Percentiles rank a stretch among this genome's conserved stretches.
Conservation (phyloP, 1,140 invertebrate species). For the Pseudomyrmex sp. region DNA sequence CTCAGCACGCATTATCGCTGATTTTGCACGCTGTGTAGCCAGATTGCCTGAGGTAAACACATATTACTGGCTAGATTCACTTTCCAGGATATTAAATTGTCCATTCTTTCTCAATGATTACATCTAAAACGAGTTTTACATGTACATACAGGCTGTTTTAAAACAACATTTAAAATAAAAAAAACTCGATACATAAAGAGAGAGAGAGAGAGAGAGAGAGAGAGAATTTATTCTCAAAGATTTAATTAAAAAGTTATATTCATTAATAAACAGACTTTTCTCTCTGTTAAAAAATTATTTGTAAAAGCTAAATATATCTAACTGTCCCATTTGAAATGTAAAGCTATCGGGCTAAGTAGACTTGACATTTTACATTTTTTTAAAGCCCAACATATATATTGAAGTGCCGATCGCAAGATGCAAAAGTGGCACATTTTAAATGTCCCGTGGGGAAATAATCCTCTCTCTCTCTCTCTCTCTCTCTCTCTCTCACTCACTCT, state of each 20-base stretch:
- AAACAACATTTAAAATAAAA: not conserved
- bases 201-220: no score
- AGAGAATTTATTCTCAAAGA: not conserved
- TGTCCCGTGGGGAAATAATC: conserved; percentile 35
- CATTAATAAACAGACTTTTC: not conserved
- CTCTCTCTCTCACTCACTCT: not conserved
- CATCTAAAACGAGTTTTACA: conserved; percentile 1
- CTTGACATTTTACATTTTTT: conserved; percentile 26
- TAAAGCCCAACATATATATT: conserved; percentile 11
- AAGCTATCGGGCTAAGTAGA: conserved; percentile 14
- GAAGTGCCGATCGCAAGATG: conserved; percentile 36
- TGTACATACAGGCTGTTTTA: not conserved
- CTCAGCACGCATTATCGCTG: conserved; percentile 21
- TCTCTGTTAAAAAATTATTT: conserved; percentile 2
- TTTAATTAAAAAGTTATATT: conserved; percentile 7
- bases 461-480: not conserved
- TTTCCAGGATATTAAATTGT: conserved; percentile 41
- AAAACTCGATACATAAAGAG: not conserved
- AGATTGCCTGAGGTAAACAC: conserved; percentile 12
- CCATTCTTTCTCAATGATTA: not conserved
- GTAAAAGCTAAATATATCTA: not conserved
- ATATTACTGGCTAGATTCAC: conserved; percentile 12
- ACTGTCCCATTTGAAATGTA: conserved; percentile 4
- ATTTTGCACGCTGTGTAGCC: conserved; percentile 11
- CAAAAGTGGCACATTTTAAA: conserved; percentile 22